These are phyloP conservation scores for Poeciliopsis turneri DNA, from an alignment of 2,797 vertebrate genomes.

Conservation along the genomic window DNA sequence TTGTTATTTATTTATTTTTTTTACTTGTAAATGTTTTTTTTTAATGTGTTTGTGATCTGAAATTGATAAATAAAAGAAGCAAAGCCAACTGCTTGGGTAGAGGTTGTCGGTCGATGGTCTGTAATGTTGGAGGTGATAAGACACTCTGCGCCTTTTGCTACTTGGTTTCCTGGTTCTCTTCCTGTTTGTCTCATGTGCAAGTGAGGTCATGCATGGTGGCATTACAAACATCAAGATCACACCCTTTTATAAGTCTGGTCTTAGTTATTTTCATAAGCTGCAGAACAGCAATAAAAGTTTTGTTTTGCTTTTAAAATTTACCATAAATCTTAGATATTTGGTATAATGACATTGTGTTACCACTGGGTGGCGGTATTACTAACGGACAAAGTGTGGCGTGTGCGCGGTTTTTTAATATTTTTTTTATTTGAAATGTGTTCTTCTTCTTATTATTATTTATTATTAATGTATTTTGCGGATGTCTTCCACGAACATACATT, in stretches of 20 bases:
- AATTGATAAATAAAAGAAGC: slow-evolving; percentile 44
- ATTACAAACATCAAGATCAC: slow-evolving; percentile 52
- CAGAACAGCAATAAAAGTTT: not conserved
- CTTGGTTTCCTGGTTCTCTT: slow-evolving; percentile 77
- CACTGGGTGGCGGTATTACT: slow-evolving; percentile 66
- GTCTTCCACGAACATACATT: not conserved
- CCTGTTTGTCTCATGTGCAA: slow-evolving; percentile 81
- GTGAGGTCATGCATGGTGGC: slow-evolving; percentile 81
- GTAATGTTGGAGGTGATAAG: slow-evolving; percentile 43
- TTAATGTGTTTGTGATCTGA: slow-evolving; percentile 35
- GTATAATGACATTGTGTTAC: not conserved
- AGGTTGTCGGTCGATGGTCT: slow-evolving; percentile 37
- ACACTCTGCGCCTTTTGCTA: slow-evolving; percentile 43
- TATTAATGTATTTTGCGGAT: not conserved
- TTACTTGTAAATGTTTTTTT: slow-evolving; percentile 12
- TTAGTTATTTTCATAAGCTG: not conserved
- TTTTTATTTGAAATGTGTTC: not conserved
- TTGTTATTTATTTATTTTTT: slow-evolving; percentile 25
- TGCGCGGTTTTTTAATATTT: not conserved
- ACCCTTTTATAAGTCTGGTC: not conserved
- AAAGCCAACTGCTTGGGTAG: slow-evolving; percentile 6
- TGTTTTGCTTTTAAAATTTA: not conserved
- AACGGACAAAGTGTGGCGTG: slow-evolving; percentile 1
- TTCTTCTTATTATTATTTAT: not conserved
- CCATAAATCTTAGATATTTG: not conserved